A percentile compares a stretch with the other conserved stretches of the same genome.
Evolutionary conservation across 2,888 invertebrate species (phyloP).

Genomic region (Euproctis similis): DNA sequence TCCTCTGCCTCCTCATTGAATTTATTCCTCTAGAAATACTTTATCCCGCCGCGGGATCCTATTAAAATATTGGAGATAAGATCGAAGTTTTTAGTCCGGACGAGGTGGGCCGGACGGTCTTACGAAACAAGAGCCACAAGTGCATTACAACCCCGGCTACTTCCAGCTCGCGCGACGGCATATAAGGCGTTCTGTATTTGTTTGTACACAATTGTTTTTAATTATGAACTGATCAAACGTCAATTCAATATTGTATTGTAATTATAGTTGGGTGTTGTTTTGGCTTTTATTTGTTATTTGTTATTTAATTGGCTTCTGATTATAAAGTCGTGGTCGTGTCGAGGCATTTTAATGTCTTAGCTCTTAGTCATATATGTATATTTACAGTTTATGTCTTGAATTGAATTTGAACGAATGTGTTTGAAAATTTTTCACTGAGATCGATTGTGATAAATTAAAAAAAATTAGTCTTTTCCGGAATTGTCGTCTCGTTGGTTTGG

Average conservation of each 20-base stretch:
- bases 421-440: no score
- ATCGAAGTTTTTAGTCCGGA: slow-evolving; percentile 66
- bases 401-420: no score
- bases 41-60: slow-evolving; percentile 70
- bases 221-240: slow-evolving; percentile 67
- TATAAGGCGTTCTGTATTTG: slow-evolving; percentile 62
- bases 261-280: slow-evolving; percentile 59
- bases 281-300: slow-evolving; percentile 62
- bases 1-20: slow-evolving; percentile 53
- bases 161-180: slow-evolving; percentile 47
- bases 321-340: slow-evolving; percentile 45
- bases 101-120: slow-evolving; percentile 63
- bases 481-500: no score
- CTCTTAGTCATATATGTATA: slow-evolving; percentile 19
- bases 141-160: slow-evolving; percentile 55
- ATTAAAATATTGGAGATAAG: slow-evolving; percentile 73
- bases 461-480: no score
- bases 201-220: slow-evolving; percentile 73
- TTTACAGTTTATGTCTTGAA: no score
- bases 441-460: no score
- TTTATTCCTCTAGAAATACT: slow-evolving; percentile 58
- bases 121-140: slow-evolving; percentile 61
- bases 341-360: slow-evolving; percentile 29
- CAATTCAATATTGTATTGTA: slow-evolving; percentile 65
- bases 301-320: slow-evolving; percentile 66